These are phyloP conservation scores for Dynastes hyllus DNA, from an alignment of 2,888 invertebrate genomes.

Conservation along the genomic window DNA sequence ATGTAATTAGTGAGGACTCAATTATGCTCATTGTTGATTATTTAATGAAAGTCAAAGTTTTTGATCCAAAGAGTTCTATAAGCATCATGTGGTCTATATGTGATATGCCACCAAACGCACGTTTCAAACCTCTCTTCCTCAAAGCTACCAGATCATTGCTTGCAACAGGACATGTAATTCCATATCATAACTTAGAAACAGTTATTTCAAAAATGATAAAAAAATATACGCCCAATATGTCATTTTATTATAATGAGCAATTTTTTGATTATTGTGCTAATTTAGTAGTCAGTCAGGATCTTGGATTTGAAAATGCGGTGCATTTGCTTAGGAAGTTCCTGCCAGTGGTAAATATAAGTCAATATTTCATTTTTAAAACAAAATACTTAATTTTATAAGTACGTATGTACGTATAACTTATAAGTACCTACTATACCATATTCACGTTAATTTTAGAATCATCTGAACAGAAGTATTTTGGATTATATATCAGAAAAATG, in stretches of 20 bases:
- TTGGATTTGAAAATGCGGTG: conserved; percentile 73
- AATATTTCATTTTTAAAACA: neutral
- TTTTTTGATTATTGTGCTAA: conserved; percentile 75
- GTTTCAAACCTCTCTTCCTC: conserved; percentile 73
- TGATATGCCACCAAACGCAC: conserved; percentile 70
- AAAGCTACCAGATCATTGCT: conserved; percentile 73
- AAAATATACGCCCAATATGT: conserved; percentile 70
- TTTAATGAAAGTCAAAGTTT: conserved; percentile 71
- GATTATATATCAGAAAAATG: conserved; percentile 75
- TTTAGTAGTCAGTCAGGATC: conserved; percentile 72
- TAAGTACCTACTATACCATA: neutral
- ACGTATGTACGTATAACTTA: too few relatives aligned
- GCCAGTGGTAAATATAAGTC: conserved; percentile 73
- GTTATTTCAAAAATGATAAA: conserved; percentile 72
- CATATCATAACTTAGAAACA: conserved; percentile 72
- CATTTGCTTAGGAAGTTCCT: conserved; percentile 73
- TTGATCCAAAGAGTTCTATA: conserved; percentile 70
- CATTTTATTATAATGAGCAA: conserved; percentile 77
- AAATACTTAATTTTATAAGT: neutral
- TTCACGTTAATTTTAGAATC: conserved; percentile 70
- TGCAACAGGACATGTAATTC: conserved; percentile 70
- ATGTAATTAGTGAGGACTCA: conserved; percentile 71
- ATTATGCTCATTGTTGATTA: conserved; percentile 74
- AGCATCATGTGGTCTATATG: conserved; percentile 76
- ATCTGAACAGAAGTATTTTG: conserved; percentile 74